Evolutionary conservation across 2,797 vertebrate genomes (phyloP).

Genomic region (Arctocebus calabarensis): DNA sequence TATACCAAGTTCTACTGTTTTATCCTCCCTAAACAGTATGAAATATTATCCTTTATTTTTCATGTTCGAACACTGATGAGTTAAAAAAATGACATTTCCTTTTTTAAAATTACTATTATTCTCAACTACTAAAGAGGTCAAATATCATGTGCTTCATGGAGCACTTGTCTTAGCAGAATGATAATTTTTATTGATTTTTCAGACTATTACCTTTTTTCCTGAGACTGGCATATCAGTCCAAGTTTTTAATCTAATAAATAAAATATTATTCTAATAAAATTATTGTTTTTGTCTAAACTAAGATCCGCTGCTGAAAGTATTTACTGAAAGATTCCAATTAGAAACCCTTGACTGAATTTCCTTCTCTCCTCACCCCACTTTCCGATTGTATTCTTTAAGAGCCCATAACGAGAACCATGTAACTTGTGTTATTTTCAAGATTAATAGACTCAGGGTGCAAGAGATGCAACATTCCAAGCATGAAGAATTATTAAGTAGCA

Average conservation of each 20-base stretch:
- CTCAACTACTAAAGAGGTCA: background rate
- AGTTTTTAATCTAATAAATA: background rate
- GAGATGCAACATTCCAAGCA: conserved; percentile 83
- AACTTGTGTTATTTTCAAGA: conserved; percentile 82
- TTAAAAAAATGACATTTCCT: background rate
- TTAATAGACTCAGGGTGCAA: conserved; percentile 81
- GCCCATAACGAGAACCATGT: conserved; percentile 48
- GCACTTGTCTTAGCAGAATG: background rate
- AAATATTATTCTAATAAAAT: conserved; percentile 36
- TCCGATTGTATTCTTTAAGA: conserved; percentile 54
- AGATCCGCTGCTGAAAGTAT: background rate
- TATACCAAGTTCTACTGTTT: background rate
- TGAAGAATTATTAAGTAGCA: conserved; percentile 86
- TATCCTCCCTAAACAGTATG: background rate
- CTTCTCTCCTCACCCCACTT: background rate
- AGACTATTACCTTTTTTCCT: background rate
- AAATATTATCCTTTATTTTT: background rate
- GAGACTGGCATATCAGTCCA: background rate
- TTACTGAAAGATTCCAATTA: background rate
- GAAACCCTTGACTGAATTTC: background rate
- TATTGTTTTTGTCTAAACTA: background rate
- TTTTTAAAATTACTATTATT: background rate
- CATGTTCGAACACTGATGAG: background rate
- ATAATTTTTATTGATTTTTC: background rate
- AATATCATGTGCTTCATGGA: background rate